phyloP scores from a whole-genome alignment of 1,140 invertebrate genomes.

The Dendrolimus punctatus region DNA sequence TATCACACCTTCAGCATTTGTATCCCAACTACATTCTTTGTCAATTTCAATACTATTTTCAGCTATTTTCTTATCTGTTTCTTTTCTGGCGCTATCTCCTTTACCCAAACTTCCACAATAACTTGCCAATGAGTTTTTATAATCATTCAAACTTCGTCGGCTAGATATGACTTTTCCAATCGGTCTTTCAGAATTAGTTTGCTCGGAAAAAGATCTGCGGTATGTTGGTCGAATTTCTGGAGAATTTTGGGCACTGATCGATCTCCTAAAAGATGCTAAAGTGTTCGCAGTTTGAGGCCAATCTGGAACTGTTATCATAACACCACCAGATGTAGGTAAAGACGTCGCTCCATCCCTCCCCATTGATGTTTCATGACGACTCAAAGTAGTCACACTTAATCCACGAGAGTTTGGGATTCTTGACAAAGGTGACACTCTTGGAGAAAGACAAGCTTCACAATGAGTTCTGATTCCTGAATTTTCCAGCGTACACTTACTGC shows the following conservation, averaged over 20 bases:
- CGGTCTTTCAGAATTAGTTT: slow-evolving; percentile 58
- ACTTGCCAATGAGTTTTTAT: slow-evolving; percentile 60
- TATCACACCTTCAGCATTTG: slow-evolving; percentile 66
- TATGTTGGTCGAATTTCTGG: slow-evolving; percentile 73
- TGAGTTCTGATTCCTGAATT: slow-evolving; percentile 77
- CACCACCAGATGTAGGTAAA: slow-evolving; percentile 53
- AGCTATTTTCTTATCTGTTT: slow-evolving; percentile 34
- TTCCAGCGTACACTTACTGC: slow-evolving; percentile 83
- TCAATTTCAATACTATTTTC: slow-evolving; percentile 45
- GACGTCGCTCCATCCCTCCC: slow-evolving; percentile 56
- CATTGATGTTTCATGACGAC: slow-evolving; percentile 52
- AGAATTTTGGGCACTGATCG: slow-evolving; percentile 64
- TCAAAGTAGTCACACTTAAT: slow-evolving; percentile 60
- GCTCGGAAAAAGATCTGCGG: slow-evolving; percentile 77
- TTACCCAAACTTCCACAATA: slow-evolving; percentile 41
- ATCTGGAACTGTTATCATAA: slow-evolving; percentile 64
- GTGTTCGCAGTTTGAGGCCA: slow-evolving; percentile 57
- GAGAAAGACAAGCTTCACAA: slow-evolving; percentile 77
- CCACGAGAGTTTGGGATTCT: slow-evolving; percentile 57
- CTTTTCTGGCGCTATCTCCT: slow-evolving; percentile 20
- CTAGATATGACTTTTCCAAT: slow-evolving; percentile 71
- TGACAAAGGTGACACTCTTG: slow-evolving; percentile 47
- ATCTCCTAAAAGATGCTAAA: slow-evolving; percentile 65
- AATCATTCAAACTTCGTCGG: slow-evolving; percentile 75
- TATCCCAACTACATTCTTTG: slow-evolving; percentile 65